Evolutionary conservation across 2,888 invertebrate genomes (phyloP).

Genomic region (Dicyrtoma fusca): DNA sequence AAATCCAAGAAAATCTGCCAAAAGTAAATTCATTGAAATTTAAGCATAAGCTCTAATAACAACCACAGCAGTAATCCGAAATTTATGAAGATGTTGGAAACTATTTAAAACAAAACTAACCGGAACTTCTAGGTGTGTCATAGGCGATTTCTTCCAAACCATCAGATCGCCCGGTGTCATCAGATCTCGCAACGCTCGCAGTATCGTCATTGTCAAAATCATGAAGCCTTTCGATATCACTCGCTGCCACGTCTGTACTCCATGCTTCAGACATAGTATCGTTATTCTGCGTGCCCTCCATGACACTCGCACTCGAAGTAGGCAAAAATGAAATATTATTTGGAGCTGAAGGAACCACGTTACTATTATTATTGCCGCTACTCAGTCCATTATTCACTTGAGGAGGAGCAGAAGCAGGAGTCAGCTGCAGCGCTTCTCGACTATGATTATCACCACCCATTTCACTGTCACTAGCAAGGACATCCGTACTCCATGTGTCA

Average conservation of each 20-base stretch:
- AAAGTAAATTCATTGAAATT: slow-evolving; percentile 16
- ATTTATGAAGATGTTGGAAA: not conserved
- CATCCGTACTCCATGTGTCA: slow-evolving; percentile 99
- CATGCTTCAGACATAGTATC: slow-evolving; percentile 97
- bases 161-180: slow-evolving; percentile 72
- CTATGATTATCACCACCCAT: slow-evolving; percentile 61
- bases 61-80: slow-evolving; percentile 4
- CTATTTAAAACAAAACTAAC: slow-evolving; percentile 27
- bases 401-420: slow-evolving; percentile 19
- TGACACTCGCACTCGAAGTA: slow-evolving; percentile 8
- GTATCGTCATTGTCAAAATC: slow-evolving; percentile 78
- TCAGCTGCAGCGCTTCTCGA: slow-evolving; percentile 32
- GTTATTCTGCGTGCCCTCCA: slow-evolving; percentile 31
- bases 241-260: slow-evolving; percentile 94
- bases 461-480: slow-evolving; percentile 94
- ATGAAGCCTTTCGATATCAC: slow-evolving; percentile 87
- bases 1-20: slow-evolving; percentile 39
- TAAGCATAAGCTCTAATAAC: slow-evolving; percentile 7
- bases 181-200: slow-evolving; percentile 71
- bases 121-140: slow-evolving; percentile 52
- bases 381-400: slow-evolving; percentile 35
- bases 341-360: slow-evolving; percentile 14
- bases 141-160: slow-evolving; percentile 54
- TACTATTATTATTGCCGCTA: not conserved
- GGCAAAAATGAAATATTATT: slow-evolving; percentile 15